Evolutionary conservation across 2,113 vertebrate species (phyloP).

Genomic region (Acrocephalus arundinaceus): DNA sequence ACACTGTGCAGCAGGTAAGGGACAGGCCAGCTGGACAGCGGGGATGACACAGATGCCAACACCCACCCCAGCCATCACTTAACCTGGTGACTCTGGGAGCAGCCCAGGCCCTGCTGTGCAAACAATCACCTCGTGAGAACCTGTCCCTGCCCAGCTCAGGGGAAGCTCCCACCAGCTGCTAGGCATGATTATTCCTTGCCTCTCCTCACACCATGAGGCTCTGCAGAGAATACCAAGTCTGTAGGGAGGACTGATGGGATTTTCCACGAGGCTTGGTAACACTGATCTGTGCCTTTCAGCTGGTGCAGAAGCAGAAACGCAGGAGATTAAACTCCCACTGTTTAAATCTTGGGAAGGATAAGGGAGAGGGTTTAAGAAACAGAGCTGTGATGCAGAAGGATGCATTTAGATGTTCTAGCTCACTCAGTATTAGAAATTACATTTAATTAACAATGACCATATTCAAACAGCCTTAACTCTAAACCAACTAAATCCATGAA

Average conservation of each 20-base stretch:
- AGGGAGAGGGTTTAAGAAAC: neutral
- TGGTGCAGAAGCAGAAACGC: neutral
- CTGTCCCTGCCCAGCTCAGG: neutral
- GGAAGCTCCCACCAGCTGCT: neutral
- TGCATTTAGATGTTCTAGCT: neutral
- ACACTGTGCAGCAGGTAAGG: neutral
- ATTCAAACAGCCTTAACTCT: conserved; percentile 5
- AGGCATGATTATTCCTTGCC: neutral
- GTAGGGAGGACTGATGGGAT: neutral
- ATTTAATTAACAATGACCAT: neutral
- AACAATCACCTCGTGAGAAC: neutral
- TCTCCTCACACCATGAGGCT: fast-evolving
- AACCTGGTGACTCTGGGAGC: neutral
- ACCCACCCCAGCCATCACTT: neutral
- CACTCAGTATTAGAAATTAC: neutral
- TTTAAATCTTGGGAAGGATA: neutral
- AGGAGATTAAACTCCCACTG: neutral
- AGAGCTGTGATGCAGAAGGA: neutral
- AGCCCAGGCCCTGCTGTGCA: neutral
- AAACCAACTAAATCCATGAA: conserved; percentile 4
- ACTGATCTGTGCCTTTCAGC: neutral
- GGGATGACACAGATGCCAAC: neutral
- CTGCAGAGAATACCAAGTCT: neutral
- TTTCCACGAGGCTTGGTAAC: neutral
- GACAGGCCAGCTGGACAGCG: neutral